phyloP scores from a whole-genome alignment of 2,888 invertebrate genomes.

The Limnephilus lunatus region DNA sequence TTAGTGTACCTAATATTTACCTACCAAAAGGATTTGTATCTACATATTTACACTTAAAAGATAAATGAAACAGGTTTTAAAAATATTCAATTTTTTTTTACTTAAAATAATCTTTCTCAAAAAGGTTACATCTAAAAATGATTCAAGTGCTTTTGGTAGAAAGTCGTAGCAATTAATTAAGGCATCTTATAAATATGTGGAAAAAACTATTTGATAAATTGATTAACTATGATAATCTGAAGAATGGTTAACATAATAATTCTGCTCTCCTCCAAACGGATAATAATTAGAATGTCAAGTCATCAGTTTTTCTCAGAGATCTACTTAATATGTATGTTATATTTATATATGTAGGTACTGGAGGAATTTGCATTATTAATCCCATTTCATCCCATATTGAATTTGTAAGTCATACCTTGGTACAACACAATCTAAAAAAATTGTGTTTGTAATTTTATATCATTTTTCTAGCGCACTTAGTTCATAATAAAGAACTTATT shows the following conservation, averaged over 20 bases:
- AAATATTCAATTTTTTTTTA: neutral
- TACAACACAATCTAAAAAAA: neutral
- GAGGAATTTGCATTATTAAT: neutral
- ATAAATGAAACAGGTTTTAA: neutral
- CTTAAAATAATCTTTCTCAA: neutral
- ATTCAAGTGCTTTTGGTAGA: conserved; percentile 14
- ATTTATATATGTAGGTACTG: neutral
- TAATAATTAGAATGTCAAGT: conserved; percentile 4
- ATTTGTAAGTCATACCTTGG: neutral
- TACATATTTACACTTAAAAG: neutral
- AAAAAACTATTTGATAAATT: conserved; percentile 21
- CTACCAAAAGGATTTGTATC: conserved; percentile 25
- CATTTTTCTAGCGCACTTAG: neutral
- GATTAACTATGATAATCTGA: neutral
- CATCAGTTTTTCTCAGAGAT: conserved; percentile 27
- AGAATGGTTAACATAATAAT: neutral
- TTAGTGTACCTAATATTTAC: conserved; percentile 54
- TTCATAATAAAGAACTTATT: neutral
- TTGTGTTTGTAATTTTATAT: neutral
- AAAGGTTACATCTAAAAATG: neutral
- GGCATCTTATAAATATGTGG: neutral
- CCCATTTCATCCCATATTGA: neutral
- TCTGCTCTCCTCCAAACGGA: conserved; percentile 5
- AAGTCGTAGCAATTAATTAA: neutral
- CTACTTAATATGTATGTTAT: neutral